phyloP scores from a whole-genome alignment of 2,113 vertebrate genomes.

The Rhipidura dahli region DNA sequence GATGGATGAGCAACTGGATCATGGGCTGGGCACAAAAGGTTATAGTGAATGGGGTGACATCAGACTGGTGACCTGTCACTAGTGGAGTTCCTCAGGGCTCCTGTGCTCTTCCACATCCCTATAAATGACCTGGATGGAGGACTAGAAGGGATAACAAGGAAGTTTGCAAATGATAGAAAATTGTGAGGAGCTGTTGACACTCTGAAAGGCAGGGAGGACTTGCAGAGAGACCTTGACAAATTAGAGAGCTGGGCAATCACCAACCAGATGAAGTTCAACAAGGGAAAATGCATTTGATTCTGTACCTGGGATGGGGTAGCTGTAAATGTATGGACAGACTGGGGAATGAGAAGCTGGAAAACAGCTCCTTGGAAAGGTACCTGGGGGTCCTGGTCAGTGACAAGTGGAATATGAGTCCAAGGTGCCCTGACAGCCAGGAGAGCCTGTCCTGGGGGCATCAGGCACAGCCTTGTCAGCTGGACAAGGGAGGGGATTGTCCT shows the following conservation, averaged over 20 bases:
- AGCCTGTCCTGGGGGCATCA: not conserved
- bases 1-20: not conserved
- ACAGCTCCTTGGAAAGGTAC: not conserved
- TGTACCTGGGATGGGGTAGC: not conserved
- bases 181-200: not conserved
- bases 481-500: not conserved
- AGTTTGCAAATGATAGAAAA: not conserved
- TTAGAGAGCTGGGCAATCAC: not conserved
- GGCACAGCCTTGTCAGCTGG: fast-evolving
- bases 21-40: fast-evolving
- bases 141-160: too few species aligned
- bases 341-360: not conserved
- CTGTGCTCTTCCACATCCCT: not conserved
- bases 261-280: not conserved
- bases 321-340: fast-evolving
- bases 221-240: not conserved
- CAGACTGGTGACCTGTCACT: not conserved
- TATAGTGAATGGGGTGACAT: not conserved
- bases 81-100: not conserved
- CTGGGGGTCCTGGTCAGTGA: fast-evolving
- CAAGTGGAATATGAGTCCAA: fast-evolving
- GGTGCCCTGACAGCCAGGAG: not conserved
- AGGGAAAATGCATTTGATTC: not conserved
- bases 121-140: fast-evolving
- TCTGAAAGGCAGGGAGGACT: not conserved